phyloP scores from a whole-genome alignment of 2,113 vertebrate species.

The rat (Rattus norvegicus) region GRCr8 NC_086024.1:9310501-9311000 shows the following conservation, averaged over 20 bases:
- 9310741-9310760: background rate
- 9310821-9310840: background rate
- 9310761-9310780: background rate
- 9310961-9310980: background rate
- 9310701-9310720: background rate
- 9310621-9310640: background rate
- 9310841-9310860: background rate
- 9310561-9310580: background rate
- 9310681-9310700: background rate
- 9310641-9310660: fast-evolving
- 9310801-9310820: constrained; percentile 7
- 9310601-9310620: constrained; percentile 12
- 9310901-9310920: background rate
- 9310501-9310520: constrained; percentile 1
- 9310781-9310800: background rate
- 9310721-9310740: background rate
- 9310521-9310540: background rate
- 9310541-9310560: constrained; percentile 18
- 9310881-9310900: background rate
- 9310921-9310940: background rate
- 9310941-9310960: constrained; percentile 35
- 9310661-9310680: background rate
- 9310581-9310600: background rate
- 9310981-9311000: background rate
- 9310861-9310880: background rate